Percentiles rank a stretch among this genome's conserved stretches.
Conservation (phyloP, 1,140 invertebrate genomes). For the Drosophila takahashii region DNA sequence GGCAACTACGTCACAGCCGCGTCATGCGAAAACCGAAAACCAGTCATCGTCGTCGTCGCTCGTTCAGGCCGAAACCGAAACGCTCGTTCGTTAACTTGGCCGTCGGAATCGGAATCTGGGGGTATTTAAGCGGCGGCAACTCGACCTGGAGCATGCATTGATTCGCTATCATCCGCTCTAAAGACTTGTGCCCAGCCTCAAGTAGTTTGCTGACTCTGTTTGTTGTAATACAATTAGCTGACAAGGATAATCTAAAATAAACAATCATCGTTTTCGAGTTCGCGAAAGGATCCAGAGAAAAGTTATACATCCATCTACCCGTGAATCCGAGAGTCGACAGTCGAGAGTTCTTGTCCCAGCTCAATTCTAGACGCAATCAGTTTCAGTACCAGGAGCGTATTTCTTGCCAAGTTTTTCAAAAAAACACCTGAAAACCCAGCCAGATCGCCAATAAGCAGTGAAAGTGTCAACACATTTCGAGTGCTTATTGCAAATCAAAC, state of each 20-base stretch:
- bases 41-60: slow-evolving; percentile 55
- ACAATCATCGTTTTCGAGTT: slow-evolving; percentile 35
- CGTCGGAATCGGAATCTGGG: slow-evolving; percentile 26
- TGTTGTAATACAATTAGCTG: slow-evolving; percentile 84
- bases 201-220: slow-evolving; percentile 80
- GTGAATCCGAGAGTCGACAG: slow-evolving; percentile 17
- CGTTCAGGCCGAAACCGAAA: neutral
- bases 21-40: slow-evolving; percentile 80
- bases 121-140: slow-evolving; percentile 83
- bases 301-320: slow-evolving; percentile 44
- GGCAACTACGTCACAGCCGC: slow-evolving; percentile 74
- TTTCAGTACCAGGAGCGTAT: slow-evolving; percentile 62
- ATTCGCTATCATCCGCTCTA: slow-evolving; percentile 85
- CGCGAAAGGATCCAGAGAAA: slow-evolving; percentile 51
- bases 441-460: slow-evolving; percentile 76
- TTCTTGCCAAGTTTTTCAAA: slow-evolving; percentile 11
- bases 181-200: slow-evolving; percentile 82
- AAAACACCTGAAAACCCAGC: neutral
- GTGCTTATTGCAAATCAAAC: slow-evolving; percentile 76
- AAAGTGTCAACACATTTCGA: slow-evolving; percentile 80
- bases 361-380: slow-evolving; percentile 81
- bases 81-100: slow-evolving; percentile 22
- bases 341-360: slow-evolving; percentile 67
- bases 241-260: slow-evolving; percentile 45
- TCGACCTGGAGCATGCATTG: slow-evolving; percentile 82